Percentiles rank a stretch among this genome's conserved stretches.
These are phyloP conservation scores for Limnephilus auricula DNA, from an alignment of 2,888 invertebrate species.

Conservation along the genomic window DNA sequence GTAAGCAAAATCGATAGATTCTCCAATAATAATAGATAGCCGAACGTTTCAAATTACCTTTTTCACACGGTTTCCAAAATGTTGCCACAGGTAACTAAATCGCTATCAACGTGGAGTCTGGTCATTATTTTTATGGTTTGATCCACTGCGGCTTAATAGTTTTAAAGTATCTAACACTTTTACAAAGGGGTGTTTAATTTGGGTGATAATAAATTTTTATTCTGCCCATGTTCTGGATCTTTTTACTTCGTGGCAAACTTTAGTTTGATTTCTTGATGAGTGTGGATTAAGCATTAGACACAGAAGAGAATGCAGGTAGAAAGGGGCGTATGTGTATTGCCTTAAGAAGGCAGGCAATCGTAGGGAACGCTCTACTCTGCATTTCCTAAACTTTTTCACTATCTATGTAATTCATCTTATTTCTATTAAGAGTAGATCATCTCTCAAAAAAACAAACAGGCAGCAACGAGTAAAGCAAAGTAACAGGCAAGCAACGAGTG, in stretches of 20 bases:
- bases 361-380: background rate
- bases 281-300: slow-evolving; percentile 54
- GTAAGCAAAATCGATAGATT: slow-evolving; percentile 3
- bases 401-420: background rate
- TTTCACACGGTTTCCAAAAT: slow-evolving; percentile 25
- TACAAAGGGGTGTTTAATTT: slow-evolving; percentile 12
- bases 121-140: slow-evolving; percentile 40
- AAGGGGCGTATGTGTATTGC: slow-evolving; percentile 63
- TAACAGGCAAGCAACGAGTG: background rate
- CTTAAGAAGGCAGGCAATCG: slow-evolving; percentile 12
- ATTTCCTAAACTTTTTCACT: background rate
- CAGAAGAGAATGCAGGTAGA: slow-evolving; percentile 61
- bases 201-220: background rate
- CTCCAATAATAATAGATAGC: background rate
- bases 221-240: background rate
- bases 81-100: background rate
- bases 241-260: background rate
- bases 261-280: slow-evolving; percentile 18
- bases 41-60: background rate
- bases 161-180: background rate
- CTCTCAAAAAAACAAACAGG: too few species aligned
- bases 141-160: background rate
- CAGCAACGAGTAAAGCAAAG: too few species aligned
- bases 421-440: background rate
- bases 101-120: slow-evolving; percentile 2